phyloP scores from a whole-genome alignment of 2,113 vertebrate species.

The Corvus hawaiiensis region DNA sequence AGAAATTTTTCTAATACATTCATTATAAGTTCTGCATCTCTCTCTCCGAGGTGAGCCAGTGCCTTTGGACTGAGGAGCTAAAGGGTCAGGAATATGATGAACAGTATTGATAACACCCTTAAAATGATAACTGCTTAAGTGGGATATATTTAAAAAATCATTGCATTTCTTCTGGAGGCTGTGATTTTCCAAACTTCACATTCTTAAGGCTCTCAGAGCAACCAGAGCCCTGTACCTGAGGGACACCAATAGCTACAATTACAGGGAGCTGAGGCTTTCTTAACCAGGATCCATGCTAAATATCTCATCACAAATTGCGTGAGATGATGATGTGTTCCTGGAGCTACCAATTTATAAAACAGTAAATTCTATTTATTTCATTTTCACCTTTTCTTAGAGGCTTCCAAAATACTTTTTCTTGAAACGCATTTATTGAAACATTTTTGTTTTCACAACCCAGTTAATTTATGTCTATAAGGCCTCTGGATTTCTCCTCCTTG shows the following conservation, averaged over 20 bases:
- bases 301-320: neutral
- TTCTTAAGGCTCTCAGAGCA: neutral
- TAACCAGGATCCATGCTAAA: neutral
- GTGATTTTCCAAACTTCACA: neutral
- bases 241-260: neutral
- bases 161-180: neutral
- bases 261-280: neutral
- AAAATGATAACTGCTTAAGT: neutral
- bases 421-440: neutral
- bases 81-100: neutral
- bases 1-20: slow-evolving; percentile 20
- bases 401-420: neutral
- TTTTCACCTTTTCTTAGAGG: neutral
- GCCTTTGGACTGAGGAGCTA: neutral
- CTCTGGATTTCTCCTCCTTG: neutral
- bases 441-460: neutral
- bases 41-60: neutral
- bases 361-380: neutral
- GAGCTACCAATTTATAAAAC: neutral
- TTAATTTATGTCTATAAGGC: neutral
- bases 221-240: neutral
- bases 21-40: neutral
- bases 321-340: neutral
- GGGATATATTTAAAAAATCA: neutral
- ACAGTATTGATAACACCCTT: neutral